Conservation (phyloP, 2,888 invertebrate species). For the Drosophila melanosoma region DNA sequence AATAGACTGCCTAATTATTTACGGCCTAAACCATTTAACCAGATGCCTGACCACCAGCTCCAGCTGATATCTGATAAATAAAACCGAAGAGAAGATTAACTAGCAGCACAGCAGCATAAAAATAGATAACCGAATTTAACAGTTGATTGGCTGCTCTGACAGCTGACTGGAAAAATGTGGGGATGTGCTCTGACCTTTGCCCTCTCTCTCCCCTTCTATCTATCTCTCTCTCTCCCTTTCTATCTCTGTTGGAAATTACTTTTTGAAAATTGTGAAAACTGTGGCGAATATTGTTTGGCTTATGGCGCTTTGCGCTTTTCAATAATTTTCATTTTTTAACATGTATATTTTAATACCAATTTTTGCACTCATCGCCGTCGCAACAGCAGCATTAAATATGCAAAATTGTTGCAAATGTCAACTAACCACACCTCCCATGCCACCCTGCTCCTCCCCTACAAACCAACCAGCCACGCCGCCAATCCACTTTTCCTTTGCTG, state of each 20-base stretch:
- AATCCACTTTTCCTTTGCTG: background rate
- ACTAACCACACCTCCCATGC: conserved; percentile 37
- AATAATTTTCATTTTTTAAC: conserved; percentile 43
- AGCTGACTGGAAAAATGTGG: background rate
- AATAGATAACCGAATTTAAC: conserved; percentile 75
- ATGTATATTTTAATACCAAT: conserved; percentile 37
- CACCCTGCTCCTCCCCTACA: conserved; percentile 4
- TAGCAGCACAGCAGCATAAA: conserved; percentile 37
- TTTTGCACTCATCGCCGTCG: conserved; percentile 47
- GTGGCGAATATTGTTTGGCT: conserved; percentile 11
- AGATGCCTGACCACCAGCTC: conserved; percentile 18
- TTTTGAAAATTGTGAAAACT: conserved; percentile 6
- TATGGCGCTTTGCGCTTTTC: conserved; percentile 17
- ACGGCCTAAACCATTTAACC: conserved; percentile 29
- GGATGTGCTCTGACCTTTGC: conserved; percentile 28
- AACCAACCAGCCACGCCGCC: background rate
- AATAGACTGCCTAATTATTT: conserved; percentile 73
- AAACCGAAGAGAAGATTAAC: conserved; percentile 59
- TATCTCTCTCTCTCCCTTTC: conserved; percentile 14
- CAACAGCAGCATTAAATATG: conserved; percentile 54
- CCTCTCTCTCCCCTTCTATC: conserved; percentile 23
- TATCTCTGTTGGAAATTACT: background rate
- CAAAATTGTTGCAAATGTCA: conserved; percentile 51
- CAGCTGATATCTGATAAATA: conserved; percentile 28
- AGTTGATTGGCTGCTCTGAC: conserved; percentile 57